phyloP scores from a whole-genome alignment of 2,113 vertebrate species.

The Riparia riparia region DNA sequence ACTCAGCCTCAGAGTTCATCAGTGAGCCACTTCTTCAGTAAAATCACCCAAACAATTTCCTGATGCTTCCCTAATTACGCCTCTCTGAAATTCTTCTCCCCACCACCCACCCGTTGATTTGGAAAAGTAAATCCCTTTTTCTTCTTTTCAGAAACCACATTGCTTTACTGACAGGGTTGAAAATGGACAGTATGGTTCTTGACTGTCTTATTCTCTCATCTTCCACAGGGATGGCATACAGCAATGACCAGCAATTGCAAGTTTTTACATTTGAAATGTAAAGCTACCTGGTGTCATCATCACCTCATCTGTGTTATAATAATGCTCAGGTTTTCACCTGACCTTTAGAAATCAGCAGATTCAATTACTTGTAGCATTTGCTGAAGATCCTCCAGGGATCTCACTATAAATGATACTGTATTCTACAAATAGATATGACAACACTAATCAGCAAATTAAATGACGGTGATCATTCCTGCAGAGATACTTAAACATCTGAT shows the following conservation, averaged over 20 bases:
- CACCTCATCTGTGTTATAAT: background rate
- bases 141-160: background rate
- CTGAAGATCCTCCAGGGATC: slow-evolving; percentile 44
- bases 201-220: background rate
- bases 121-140: background rate
- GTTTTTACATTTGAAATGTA: background rate
- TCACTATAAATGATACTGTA: slow-evolving; percentile 36
- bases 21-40: slow-evolving; percentile 16
- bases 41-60: slow-evolving; percentile 49
- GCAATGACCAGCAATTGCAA: background rate
- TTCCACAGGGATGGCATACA: background rate
- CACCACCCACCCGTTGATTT: background rate
- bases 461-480: slow-evolving; percentile 43
- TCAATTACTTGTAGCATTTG: slow-evolving; percentile 56
- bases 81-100: background rate
- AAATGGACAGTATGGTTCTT: background rate
- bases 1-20: slow-evolving; percentile 26
- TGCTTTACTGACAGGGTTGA: background rate
- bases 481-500: slow-evolving; percentile 47
- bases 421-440: slow-evolving; percentile 56
- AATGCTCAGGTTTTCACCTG: background rate
- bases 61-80: background rate
- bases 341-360: slow-evolving; percentile 62
- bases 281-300: background rate
- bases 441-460: slow-evolving; percentile 64